Evolutionary conservation across 2,113 vertebrate species (phyloP), one percentile per base, ranked within the genome.

Genomic region (Entosphenus tridentatus): DNA sequence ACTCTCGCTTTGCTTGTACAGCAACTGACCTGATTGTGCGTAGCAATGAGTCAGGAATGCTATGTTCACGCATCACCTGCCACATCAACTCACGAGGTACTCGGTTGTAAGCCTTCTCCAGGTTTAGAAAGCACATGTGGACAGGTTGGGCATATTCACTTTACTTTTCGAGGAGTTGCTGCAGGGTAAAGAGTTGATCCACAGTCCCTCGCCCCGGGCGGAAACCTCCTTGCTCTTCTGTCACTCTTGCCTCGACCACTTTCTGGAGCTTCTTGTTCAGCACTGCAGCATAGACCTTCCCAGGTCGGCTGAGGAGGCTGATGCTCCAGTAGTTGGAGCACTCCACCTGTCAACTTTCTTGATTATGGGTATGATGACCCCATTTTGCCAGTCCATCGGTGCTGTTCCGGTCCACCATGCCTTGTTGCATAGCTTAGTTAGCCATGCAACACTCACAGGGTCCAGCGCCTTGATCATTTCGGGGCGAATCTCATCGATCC

Each of bases 121-220:
- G 59, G 59, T 65, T 17, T 17, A 65, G 14, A 65, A 65, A 65
- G 17, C 59, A 65, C 59, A 68, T 68, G 68, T 68, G 10, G 68
- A 10, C 68, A 21, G 13, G 21, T 13, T 68, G 13, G 21, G 13
- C 39, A 68, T 8, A 68, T 9, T 68, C 8, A 17, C 68, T 59
- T 68, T 6, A 13, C 17, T 55, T 55, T 6, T 68, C 21, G 13
- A 68, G 68, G 16, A 68, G 21, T 13, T 54, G 14, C 59, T 65
- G 59, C 14, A 68, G 68, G 68, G 68, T n/a, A 13, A 16, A 68
- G 68, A 68, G 68, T 55, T 68, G 68, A 55, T 68, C 68, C 21
- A 21, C 68, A 21, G 68, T 68, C 55, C 9, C 68, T 5, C 6
- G 68, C 17, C 68, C 68, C 17, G 21, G 68, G 55, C 10, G 68